These are phyloP conservation scores for Leptodactylus fuscus DNA, from an alignment of 2,113 vertebrate species.

Conservation along the genomic window DNA sequence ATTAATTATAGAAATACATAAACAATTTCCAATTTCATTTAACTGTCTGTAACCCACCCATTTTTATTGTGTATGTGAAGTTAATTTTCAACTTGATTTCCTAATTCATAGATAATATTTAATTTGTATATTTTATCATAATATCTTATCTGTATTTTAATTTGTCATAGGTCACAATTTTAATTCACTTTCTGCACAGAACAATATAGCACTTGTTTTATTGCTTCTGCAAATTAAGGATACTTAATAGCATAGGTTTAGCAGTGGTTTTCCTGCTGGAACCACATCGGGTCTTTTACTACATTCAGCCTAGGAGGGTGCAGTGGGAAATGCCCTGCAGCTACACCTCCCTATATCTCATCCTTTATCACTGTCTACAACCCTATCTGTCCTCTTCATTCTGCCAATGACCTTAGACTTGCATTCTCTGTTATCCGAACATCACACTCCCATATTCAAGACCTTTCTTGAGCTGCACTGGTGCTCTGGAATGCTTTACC, in stretches of 20 bases:
- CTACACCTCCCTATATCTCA: too few relatives aligned
- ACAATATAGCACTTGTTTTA: not conserved
- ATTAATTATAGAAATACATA: slow-evolving; percentile 28
- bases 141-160: not conserved
- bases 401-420: too few relatives aligned
- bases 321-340: too few relatives aligned
- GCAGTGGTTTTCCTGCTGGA: too few relatives aligned
- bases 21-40: not conserved
- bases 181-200: not conserved
- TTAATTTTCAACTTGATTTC: not conserved
- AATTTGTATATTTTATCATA: not conserved
- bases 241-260: not conserved
- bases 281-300: too few relatives aligned
- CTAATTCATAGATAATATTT: not conserved
- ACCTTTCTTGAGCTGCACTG: too few relatives aligned
- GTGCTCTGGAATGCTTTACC: too few relatives aligned
- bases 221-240: not conserved
- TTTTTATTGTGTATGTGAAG: slow-evolving; percentile 1
- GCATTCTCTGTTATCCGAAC: too few relatives aligned
- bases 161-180: not conserved
- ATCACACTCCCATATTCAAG: too few relatives aligned
- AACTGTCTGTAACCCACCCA: not conserved
- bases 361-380: too few relatives aligned
- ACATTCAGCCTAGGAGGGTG: too few relatives aligned
- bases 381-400: too few relatives aligned